Evolutionary conservation across 1,140 invertebrate genomes (phyloP).

Genomic region (Brachionus plicatilis): DNA sequence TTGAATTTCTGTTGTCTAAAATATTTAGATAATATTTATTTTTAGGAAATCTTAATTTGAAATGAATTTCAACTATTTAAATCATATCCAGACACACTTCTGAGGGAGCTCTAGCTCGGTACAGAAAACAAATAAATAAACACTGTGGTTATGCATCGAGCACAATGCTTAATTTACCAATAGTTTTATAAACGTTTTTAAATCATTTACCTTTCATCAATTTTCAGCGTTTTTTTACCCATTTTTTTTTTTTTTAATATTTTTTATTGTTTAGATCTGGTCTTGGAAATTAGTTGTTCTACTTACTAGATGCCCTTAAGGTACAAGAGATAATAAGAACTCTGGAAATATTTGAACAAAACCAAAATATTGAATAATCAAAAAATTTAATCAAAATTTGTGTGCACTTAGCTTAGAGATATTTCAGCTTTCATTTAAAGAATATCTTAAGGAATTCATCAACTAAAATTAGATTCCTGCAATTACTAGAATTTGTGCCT

Average conservation of each 20-base stretch:
- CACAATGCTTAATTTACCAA: neutral
- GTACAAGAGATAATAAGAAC: neutral
- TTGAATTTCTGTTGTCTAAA: neutral
- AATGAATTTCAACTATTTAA: neutral
- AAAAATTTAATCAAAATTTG: neutral
- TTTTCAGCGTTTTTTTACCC: neutral
- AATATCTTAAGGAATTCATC: neutral
- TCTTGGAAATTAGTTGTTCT: neutral
- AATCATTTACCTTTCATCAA: neutral
- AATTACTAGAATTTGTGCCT: neutral
- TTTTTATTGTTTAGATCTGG: neutral
- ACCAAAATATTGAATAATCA: neutral
- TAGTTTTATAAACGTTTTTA: neutral
- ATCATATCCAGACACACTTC: neutral
- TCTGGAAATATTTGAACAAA: neutral
- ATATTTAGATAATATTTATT: constrained; percentile 18
- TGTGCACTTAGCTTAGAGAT: neutral
- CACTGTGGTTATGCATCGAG: neutral
- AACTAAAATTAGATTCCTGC: neutral
- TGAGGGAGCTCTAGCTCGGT: no score
- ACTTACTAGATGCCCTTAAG: neutral
- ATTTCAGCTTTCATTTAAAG: neutral
- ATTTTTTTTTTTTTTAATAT: neutral
- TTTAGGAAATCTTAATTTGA: neutral
- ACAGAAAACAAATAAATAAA: no score